Evolutionary conservation across 2,888 invertebrate species (phyloP).

Genomic region (Microdon myrmicae): DNA sequence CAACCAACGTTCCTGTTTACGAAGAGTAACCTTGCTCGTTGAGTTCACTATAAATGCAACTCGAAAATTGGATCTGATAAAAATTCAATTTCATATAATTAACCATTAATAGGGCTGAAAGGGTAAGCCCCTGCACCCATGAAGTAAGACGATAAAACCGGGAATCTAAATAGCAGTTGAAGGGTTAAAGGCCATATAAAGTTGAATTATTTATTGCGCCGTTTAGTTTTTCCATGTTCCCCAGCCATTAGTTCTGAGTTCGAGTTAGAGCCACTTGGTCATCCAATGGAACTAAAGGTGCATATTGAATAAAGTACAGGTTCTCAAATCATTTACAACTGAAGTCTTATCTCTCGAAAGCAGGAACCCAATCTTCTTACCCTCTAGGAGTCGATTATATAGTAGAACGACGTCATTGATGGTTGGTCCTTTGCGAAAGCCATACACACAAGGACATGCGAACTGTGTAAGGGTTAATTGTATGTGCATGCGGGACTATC

Average conservation of each 20-base stretch:
- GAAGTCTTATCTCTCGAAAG: slow-evolving; percentile 47
- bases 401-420: slow-evolving; percentile 21
- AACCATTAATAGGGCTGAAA: slow-evolving; percentile 29
- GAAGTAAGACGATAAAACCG: slow-evolving; percentile 30
- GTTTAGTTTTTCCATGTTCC: slow-evolving; percentile 49
- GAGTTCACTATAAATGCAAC: slow-evolving; percentile 15
- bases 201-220: slow-evolving; percentile 50
- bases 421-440: slow-evolving; percentile 9
- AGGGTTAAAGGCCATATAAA: slow-evolving; percentile 47
- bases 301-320: slow-evolving; percentile 41
- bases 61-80: slow-evolving; percentile 45
- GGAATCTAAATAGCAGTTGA: slow-evolving; percentile 46
- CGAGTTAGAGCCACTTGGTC: slow-evolving; percentile 26
- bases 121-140: slow-evolving; percentile 14
- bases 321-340: slow-evolving; percentile 51
- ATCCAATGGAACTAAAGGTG: slow-evolving; percentile 22
- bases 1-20: slow-evolving; percentile 28
- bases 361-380: slow-evolving; percentile 43
- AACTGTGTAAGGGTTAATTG: slow-evolving; percentile 40
- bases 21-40: background rate
- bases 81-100: slow-evolving; percentile 50
- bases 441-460: slow-evolving; percentile 16
- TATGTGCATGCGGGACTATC: slow-evolving; percentile 17
- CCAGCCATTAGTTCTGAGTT: slow-evolving; percentile 48
- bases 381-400: slow-evolving; percentile 8